phyloP scores from a whole-genome alignment of 2,113 vertebrate genomes.

The Scomber colias region DNA sequence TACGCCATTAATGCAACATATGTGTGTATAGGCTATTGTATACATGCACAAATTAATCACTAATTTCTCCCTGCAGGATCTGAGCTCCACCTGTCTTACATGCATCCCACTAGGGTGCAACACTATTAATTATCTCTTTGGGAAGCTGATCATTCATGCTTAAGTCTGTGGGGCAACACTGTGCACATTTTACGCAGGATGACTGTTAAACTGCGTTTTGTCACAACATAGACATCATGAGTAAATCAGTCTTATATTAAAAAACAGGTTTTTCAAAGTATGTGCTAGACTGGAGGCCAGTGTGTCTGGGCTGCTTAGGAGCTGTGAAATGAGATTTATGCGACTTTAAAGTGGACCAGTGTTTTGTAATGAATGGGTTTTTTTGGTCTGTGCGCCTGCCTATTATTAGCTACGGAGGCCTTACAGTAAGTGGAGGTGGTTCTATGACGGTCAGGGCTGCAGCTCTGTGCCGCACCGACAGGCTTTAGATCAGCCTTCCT shows the following conservation, averaged over 20 bases:
- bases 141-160: slow-evolving; percentile 8
- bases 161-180: not conserved
- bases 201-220: not conserved
- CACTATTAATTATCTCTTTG: not conserved
- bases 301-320: slow-evolving; percentile 6
- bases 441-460: slow-evolving; percentile 70
- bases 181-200: not conserved
- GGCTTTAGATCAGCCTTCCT: slow-evolving; percentile 25
- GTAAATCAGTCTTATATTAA: not conserved
- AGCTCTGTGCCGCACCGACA: slow-evolving; percentile 52
- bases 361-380: slow-evolving; percentile 70
- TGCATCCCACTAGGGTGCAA: not conserved
- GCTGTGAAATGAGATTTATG: slow-evolving; percentile 56
- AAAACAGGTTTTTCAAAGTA: not conserved
- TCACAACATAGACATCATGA: not conserved
- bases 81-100: not conserved
- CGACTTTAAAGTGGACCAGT: slow-evolving; percentile 74
- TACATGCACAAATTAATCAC: not conserved
- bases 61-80: not conserved
- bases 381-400: slow-evolving; percentile 29
- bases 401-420: slow-evolving; percentile 79
- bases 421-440: slow-evolving; percentile 63
- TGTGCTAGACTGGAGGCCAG: not conserved
- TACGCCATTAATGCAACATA: not conserved
- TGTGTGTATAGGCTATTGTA: not conserved